Evolutionary conservation across 2,888 invertebrate genomes (phyloP).

Genomic region (Taphrorychus bicolor): DNA sequence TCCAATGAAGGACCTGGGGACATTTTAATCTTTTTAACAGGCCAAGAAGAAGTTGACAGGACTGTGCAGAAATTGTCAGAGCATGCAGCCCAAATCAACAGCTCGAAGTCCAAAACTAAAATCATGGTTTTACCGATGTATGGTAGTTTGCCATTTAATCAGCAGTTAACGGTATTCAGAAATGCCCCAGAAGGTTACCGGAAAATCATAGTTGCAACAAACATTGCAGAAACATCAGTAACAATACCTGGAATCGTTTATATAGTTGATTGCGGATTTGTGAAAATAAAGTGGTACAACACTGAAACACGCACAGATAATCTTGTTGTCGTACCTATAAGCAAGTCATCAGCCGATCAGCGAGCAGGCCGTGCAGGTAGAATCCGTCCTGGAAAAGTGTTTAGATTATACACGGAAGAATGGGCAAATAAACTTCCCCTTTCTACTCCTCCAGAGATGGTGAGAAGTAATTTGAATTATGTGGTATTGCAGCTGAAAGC

Average conservation of each 20-base stretch:
- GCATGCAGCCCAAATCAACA: conserved; percentile 66
- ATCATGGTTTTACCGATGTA: conserved; percentile 88
- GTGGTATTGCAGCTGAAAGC: conserved; percentile 92
- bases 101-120: conserved; percentile 62
- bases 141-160: conserved; percentile 82
- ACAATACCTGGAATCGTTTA: conserved; percentile 93
- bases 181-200: conserved; percentile 73
- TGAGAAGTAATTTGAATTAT: conserved; percentile 83
- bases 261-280: conserved; percentile 85
- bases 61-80: conserved; percentile 72
- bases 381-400: conserved; percentile 83
- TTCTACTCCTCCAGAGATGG: conserved; percentile 90
- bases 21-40: conserved; percentile 90
- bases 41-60: conserved; percentile 90
- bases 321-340: conserved; percentile 81
- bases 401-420: conserved; percentile 80
- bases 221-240: conserved; percentile 96
- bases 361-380: conserved; percentile 93
- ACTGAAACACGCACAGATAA: conserved; percentile 83
- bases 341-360: conserved; percentile 89
- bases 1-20: conserved; percentile 84
- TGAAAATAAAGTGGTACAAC: conserved; percentile 91
- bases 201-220: conserved; percentile 93
- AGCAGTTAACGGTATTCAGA: conserved; percentile 85
- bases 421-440: conserved; percentile 74